phyloP scores from a whole-genome alignment of 2,797 vertebrate genomes.

The Macrochelys suwanniensis region DNA sequence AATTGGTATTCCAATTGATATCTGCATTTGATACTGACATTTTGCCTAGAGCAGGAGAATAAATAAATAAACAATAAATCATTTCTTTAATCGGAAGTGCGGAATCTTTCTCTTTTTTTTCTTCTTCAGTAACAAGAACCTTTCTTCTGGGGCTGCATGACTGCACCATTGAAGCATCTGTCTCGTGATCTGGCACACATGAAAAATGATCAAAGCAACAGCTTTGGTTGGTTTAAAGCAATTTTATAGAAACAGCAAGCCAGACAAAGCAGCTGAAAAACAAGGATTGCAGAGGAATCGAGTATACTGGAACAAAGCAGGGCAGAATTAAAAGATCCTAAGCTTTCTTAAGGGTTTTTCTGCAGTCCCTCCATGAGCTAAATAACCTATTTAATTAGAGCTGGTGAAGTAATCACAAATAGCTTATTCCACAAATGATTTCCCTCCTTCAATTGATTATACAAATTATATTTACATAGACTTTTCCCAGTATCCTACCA shows the following conservation, averaged over 20 bases:
- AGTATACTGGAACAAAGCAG: neutral
- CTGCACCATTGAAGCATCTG: neutral
- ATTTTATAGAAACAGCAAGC: conserved; percentile 22
- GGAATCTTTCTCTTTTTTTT: neutral
- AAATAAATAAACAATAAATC: conserved; percentile 29
- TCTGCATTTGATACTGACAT: neutral
- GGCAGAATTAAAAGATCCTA: neutral
- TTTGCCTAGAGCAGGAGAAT: conserved; percentile 4
- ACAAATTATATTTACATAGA: neutral
- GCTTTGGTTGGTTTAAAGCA: conserved; percentile 46
- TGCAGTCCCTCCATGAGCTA: neutral
- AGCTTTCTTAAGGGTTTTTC: neutral
- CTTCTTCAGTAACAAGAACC: neutral
- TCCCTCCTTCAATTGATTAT: neutral
- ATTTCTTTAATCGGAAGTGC: neutral
- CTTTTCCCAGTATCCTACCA: rapidly evolving
- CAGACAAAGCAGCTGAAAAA: neutral
- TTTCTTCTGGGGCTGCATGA: neutral
- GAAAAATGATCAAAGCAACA: conserved; percentile 41
- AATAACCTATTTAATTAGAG: neutral
- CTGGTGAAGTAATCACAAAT: neutral
- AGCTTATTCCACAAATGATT: neutral
- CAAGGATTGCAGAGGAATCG: neutral
- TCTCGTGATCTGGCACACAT: conserved; percentile 14
- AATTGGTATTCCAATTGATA: neutral